These are phyloP conservation scores for Pyrochroa serraticornis DNA, from an alignment of 2,888 invertebrate genomes.

Conservation along the genomic window DNA sequence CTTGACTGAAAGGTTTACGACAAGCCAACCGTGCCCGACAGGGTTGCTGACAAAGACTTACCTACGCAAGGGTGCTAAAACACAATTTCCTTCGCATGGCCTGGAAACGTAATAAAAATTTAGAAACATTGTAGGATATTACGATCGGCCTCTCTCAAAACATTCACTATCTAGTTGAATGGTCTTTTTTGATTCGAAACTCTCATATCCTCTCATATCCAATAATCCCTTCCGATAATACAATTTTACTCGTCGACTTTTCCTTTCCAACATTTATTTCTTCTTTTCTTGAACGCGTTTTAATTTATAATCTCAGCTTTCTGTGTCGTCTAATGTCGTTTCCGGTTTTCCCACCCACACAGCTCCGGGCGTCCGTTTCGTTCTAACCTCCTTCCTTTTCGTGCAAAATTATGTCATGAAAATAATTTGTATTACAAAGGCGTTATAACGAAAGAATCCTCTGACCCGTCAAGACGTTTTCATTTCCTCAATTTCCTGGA, in stretches of 20 bases:
- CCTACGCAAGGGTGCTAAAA: constrained; percentile 8
- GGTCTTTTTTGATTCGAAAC: neutral
- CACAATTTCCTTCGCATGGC: constrained; percentile 4
- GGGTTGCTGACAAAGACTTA: constrained; percentile 6
- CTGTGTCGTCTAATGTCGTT: neutral
- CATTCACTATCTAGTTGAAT: too few species aligned
- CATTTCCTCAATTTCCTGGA: too few species aligned
- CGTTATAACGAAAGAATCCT: too few species aligned
- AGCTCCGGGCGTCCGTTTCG: too few species aligned
- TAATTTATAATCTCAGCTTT: neutral
- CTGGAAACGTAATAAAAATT: constrained; percentile 10
- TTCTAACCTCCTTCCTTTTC: too few species aligned
- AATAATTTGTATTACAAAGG: too few species aligned
- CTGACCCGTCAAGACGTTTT: too few species aligned
- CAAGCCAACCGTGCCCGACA: constrained; percentile 9
- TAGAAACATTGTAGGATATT: constrained; percentile 6
- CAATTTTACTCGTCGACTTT: neutral
- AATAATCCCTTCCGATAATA: neutral
- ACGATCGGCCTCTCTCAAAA: neutral
- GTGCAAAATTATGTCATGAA: too few species aligned
- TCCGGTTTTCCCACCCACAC: neutral
- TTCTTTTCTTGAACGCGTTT: neutral
- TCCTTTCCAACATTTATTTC: neutral
- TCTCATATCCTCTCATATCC: neutral
- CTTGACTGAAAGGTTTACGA: constrained; percentile 17